Percentiles rank a stretch among this genome's conserved stretches.
Conservation (phyloP, 1,140 invertebrate species). For the Pectinophora gossypiella region DNA sequence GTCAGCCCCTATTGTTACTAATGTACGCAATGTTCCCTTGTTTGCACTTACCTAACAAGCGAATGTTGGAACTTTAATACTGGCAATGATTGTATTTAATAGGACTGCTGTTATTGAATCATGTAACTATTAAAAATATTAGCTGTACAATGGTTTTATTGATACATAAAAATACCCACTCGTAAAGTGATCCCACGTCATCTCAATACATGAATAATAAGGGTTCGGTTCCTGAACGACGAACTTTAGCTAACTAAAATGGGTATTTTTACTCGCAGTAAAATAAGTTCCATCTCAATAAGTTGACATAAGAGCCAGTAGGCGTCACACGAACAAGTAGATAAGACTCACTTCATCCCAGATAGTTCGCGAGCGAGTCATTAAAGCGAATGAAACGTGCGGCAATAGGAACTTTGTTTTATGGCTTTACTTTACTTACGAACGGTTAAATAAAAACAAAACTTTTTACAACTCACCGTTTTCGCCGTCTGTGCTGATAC, state of each 20-base stretch:
- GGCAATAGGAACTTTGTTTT: slow-evolving; percentile 67
- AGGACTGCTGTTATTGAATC: no score
- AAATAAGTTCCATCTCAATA: no score
- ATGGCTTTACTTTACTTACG: slow-evolving; percentile 61
- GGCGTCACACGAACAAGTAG: slow-evolving; percentile 9
- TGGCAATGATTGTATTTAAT: no score
- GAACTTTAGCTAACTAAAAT: no score
- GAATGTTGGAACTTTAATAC: background rate
- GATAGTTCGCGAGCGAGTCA: slow-evolving; percentile 58
- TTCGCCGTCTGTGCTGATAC: slow-evolving; percentile 97
- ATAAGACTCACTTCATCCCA: slow-evolving; percentile 48
- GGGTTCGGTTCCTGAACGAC: no score
- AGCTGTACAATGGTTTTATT: no score
- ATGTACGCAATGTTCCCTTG: slow-evolving; percentile 30
- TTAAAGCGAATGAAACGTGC: slow-evolving; percentile 67
- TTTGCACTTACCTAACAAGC: background rate
- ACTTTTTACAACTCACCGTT: slow-evolving; percentile 81
- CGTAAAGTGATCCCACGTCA: no score
- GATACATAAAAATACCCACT: no score
- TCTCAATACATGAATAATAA: no score
- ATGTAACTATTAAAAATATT: no score
- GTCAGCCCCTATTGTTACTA: slow-evolving; percentile 41
- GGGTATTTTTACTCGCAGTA: no score
- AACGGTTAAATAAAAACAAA: slow-evolving; percentile 67
- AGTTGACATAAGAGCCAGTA: no score